Percentiles rank a stretch among this genome's conserved stretches.
Conservation (phyloP, 2,113 vertebrate species). For the Carassius carassius region DNA sequence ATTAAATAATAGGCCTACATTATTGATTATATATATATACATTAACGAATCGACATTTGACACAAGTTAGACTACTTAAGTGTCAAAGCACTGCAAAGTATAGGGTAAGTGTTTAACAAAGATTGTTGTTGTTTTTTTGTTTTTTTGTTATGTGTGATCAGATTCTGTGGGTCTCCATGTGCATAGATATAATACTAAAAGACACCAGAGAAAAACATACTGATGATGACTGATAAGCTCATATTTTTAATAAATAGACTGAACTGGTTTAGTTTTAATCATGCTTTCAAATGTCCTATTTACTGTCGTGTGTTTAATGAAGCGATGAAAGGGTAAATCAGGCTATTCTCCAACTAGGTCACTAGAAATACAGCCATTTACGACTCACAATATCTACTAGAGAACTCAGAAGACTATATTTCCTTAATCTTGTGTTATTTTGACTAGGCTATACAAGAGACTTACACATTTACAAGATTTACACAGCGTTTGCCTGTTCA, state of each 20-base stretch:
- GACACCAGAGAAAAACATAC: background rate
- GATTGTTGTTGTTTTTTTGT: background rate
- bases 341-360: conserved; percentile 19
- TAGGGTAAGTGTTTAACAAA: background rate
- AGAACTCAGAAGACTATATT: background rate
- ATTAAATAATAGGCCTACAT: background rate
- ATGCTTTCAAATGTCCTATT: background rate
- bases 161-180: background rate
- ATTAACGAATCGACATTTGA: background rate
- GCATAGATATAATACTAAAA: background rate
- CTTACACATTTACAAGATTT: too few relatives aligned
- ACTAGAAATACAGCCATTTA: background rate
- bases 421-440: background rate
- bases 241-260: background rate
- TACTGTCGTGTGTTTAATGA: background rate
- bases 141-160: background rate
- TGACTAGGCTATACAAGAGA: background rate
- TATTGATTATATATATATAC: too few relatives aligned
- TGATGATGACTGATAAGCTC: background rate
- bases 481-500: background rate
- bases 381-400: background rate
- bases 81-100: background rate
- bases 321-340: background rate
- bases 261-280: background rate
- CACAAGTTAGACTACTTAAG: background rate